These are phyloP conservation scores for Panulirus ornatus DNA, from an alignment of 1,140 invertebrate species.

Conservation along the genomic window DNA sequence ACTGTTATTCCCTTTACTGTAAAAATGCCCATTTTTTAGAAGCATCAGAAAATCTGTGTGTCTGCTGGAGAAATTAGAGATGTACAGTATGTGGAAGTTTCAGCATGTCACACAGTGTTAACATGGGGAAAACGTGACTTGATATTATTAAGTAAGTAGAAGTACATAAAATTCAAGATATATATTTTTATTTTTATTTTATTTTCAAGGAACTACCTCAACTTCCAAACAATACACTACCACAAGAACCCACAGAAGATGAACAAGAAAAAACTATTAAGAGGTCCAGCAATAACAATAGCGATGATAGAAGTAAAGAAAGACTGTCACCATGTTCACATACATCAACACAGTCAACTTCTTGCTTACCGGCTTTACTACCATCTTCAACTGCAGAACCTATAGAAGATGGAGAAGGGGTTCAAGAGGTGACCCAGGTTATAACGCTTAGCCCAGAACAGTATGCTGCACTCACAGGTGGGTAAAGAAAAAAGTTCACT, in stretches of 20 bases:
- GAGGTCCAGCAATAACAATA: background rate
- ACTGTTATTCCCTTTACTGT: too few species aligned
- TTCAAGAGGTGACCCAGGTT: constrained; percentile 52
- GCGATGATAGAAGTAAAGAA: background rate
- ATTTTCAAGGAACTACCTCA: constrained; percentile 37
- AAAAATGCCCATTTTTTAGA: too few species aligned
- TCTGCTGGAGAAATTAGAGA: too few species aligned
- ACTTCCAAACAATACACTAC: constrained; percentile 43
- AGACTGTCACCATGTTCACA: background rate
- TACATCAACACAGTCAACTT: background rate
- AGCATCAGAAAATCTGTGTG: too few species aligned
- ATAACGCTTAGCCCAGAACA: constrained; percentile 68
- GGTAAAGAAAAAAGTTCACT: background rate
- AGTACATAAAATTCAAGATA: too few species aligned
- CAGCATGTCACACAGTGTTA: too few species aligned
- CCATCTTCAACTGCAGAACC: constrained; percentile 1
- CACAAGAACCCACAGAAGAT: constrained; percentile 7
- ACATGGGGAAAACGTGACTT: too few species aligned
- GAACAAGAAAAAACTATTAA: background rate
- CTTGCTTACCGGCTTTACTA: constrained; percentile 51
- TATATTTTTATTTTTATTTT: too few species aligned
- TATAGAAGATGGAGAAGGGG: constrained; percentile 27
- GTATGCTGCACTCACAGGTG: constrained; percentile 66
- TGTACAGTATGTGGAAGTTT: too few species aligned
- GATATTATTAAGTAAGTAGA: too few species aligned